Evolutionary conservation across 2,888 invertebrate species (phyloP), one percentile per base, ranked within the genome.

Genomic region (Latheticus oryzae): DNA sequence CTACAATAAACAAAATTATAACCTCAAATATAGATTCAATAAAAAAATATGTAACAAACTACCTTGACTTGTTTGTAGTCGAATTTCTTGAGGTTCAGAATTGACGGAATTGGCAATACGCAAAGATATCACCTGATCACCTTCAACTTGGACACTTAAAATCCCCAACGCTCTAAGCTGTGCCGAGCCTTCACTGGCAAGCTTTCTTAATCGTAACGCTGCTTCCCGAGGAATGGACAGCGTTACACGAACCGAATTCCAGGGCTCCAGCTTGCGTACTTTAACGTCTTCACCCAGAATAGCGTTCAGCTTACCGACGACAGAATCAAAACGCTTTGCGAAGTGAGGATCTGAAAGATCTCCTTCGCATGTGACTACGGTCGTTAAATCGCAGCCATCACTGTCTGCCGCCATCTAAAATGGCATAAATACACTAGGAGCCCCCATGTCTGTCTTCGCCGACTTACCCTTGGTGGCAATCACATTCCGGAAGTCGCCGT

Each of bases 241-340:
- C 82, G 96, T 97, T 80, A 97, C 95, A 81, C 95, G 90, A 73
- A 97, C 97, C 72, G 95, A 94, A 84, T 96, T 95, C 95, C 95
- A 97, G 85, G 97, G 97, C 87, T 97, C 97, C 83, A 95, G 87
- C 79, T 90, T 90, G 75, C 85, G 84, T 68, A 90, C 84, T 76
- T 83, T 83, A 72, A 88, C 79, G 81, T 28, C 81, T 67, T 68
- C 70, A 62, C 78, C 77, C 67, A 94, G 86, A 78, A 93, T 84
- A 79, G 85, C 83, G 79, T 91, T 87, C 75, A 95, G 85, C 76
- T 88, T 87, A 75, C 87, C 85, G 76, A 93, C 85, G 76, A 93
- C 86, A 71, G 85, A 82, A 77, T 89, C 86, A 77, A 94, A 89
- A 77, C 88, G 88, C 78, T 85, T 85, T 74, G 89, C 90, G 83